Conservation (phyloP, 1,140 invertebrate genomes). For the Drosophila jambulina region DNA sequence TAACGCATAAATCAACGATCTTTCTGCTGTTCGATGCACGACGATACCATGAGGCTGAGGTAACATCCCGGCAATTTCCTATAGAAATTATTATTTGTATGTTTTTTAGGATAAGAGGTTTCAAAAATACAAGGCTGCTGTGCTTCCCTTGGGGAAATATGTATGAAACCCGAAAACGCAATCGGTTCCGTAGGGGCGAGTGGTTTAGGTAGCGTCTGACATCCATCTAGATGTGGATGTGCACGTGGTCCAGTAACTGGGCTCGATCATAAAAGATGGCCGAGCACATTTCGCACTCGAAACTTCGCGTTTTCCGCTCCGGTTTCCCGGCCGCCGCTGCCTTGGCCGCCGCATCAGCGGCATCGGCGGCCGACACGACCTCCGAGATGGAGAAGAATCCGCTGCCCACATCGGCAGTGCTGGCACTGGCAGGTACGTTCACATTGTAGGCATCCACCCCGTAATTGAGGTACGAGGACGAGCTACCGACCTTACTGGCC, state of each 20-base stretch:
- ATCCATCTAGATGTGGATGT: slow-evolving; percentile 90
- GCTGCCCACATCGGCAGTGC: slow-evolving; percentile 62
- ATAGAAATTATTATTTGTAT: slow-evolving; percentile 12
- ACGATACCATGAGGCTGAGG: slow-evolving; percentile 51
- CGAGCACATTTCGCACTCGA: slow-evolving; percentile 93
- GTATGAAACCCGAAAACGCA: slow-evolving; percentile 13
- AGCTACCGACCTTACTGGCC: slow-evolving; percentile 32
- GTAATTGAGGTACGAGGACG: slow-evolving; percentile 67
- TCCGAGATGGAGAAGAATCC: slow-evolving; percentile 79
- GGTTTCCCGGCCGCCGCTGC: slow-evolving; percentile 54
- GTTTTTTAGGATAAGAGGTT: slow-evolving; percentile 46
- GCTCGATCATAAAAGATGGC: slow-evolving; percentile 90
- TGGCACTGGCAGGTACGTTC: slow-evolving; percentile 53
- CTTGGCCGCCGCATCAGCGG: slow-evolving; percentile 69
- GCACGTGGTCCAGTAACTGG: slow-evolving; percentile 91
- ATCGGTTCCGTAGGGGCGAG: slow-evolving; percentile 11
- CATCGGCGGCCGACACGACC: slow-evolving; percentile 72
- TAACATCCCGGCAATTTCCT: slow-evolving; percentile 25
- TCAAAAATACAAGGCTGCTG: slow-evolving; percentile 55
- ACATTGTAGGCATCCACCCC: slow-evolving; percentile 67
- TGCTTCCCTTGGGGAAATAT: slow-evolving; percentile 28
- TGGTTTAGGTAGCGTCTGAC: slow-evolving; percentile 6
- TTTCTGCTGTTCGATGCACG: slow-evolving; percentile 43
- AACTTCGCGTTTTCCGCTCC: slow-evolving; percentile 76
- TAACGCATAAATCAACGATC: slow-evolving; percentile 74